Evolutionary conservation across 2,113 vertebrate genomes (phyloP).

Genomic region (Daphoenositta chrysoptera): DNA sequence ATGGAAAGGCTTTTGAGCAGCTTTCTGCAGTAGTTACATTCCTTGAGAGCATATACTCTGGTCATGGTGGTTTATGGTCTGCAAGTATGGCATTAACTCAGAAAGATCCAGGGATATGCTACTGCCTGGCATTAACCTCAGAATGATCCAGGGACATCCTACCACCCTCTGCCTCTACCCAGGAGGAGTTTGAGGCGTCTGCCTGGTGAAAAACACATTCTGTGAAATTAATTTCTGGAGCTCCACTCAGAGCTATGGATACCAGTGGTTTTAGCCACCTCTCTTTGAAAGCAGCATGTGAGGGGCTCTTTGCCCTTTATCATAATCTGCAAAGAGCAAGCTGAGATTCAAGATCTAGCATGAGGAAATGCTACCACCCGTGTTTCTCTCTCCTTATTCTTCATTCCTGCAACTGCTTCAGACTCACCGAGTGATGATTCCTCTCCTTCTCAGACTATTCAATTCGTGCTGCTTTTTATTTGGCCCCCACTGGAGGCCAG

Average conservation of each 20-base stretch:
- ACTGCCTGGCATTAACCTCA: neutral
- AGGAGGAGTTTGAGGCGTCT: neutral
- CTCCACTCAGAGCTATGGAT: neutral
- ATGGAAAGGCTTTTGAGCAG: neutral
- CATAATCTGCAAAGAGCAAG: neutral
- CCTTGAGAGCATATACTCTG: neutral
- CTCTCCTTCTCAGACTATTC: neutral
- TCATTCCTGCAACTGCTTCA: neutral
- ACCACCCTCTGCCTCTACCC: neutral
- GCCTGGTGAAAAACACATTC: neutral
- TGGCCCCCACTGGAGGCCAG: neutral
- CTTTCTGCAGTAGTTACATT: neutral
- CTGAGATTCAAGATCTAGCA: neutral
- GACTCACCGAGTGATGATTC: accelerated
- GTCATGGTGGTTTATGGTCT: neutral
- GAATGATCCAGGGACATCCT: neutral
- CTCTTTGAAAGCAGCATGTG: neutral
- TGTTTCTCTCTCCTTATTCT: neutral
- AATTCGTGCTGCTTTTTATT: accelerated
- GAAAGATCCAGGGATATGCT: neutral
- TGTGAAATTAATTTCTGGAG: neutral
- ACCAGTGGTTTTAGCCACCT: neutral
- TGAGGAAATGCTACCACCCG: neutral
- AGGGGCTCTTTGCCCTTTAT: neutral
- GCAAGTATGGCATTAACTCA: neutral